Evolutionary conservation across 2,113 vertebrate genomes (phyloP).

Genomic region (Diadophis punctatus): DNA sequence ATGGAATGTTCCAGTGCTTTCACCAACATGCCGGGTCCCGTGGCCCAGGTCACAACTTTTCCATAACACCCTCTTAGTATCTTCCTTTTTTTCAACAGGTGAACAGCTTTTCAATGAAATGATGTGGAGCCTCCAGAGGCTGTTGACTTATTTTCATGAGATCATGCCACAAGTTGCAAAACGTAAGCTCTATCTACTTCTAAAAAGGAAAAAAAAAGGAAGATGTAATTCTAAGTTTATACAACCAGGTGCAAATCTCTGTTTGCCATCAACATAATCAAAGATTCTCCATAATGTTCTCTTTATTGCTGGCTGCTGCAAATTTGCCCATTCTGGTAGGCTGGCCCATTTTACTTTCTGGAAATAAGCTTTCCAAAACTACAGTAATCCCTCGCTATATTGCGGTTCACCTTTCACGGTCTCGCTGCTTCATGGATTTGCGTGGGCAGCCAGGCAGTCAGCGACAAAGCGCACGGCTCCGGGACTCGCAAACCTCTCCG

Average conservation of each 20-base stretch:
- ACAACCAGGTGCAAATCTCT: background rate
- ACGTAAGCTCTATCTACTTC: background rate
- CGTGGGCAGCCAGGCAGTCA: no score
- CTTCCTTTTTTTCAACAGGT: background rate
- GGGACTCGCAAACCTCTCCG: no score
- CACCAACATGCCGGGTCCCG: background rate
- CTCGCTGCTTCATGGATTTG: no score
- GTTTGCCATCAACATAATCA: background rate
- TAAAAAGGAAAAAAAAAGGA: background rate
- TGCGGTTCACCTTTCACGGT: no score
- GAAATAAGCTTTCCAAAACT: background rate
- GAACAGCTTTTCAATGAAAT: constrained; percentile 21
- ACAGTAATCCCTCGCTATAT: no score
- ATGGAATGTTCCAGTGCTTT: background rate
- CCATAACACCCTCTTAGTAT: background rate
- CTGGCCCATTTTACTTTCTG: background rate
- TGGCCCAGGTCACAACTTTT: no score
- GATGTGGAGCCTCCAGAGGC: background rate
- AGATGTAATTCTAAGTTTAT: background rate
- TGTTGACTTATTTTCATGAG: background rate
- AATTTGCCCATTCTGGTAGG: background rate
- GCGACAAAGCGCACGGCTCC: no score
- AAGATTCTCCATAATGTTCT: background rate
- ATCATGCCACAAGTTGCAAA: background rate
- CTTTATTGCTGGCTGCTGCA: background rate